Evolutionary conservation across 2,113 vertebrate genomes (phyloP), one percentile per base, ranked within the genome.

Genomic region (Rhinoderma darwinii): DNA sequence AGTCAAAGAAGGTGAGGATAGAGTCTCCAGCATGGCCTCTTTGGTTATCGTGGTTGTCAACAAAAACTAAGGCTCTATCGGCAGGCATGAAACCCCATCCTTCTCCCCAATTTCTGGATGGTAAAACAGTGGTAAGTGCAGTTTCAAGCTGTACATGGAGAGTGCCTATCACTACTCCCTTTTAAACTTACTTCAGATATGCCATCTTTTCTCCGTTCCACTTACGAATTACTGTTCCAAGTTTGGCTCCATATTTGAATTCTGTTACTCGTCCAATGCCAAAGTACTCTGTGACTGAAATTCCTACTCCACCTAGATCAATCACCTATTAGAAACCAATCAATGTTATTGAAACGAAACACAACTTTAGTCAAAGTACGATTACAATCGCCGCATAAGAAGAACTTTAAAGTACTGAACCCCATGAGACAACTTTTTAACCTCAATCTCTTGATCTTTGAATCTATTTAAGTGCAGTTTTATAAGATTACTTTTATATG

Each of bases 41-140:
- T 89, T 99, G 98, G 88, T 97, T 99, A 93, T 99, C 97, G 0
- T 99, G 98, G 37, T 72, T 72, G 37, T 72, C 68, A 11, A 72
- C 37, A 72, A 72, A 99, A 35, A 97, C 96, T 15, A 99, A 22
- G 0, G 98, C 96, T 89, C 93, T 94, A 76, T 94, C 92, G 0
- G 94, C 89, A 18, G 96, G 89, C 95, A 98, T 89, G 74, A 99
- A 96, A 70, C 93, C 95, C 97, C 97, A 99, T 22, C 94, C 97
- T 91, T 98, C 97, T 92, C 97, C 98, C 97, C 97, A 99, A 91
- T 91, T 96, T 91, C 98, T 99, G 88, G 5, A 72, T 43, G 22
- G 77, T 89, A 78, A 90, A 84, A 32, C 89, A 89, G 35, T 73
- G 6, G 63, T n/a, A 22, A 18, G 30, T 87, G 80, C 61, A 32